Evolutionary conservation across 2,113 vertebrate species (phyloP), one percentile per base, ranked within the genome.

Genomic region (Malaclemys terrapin): DNA sequence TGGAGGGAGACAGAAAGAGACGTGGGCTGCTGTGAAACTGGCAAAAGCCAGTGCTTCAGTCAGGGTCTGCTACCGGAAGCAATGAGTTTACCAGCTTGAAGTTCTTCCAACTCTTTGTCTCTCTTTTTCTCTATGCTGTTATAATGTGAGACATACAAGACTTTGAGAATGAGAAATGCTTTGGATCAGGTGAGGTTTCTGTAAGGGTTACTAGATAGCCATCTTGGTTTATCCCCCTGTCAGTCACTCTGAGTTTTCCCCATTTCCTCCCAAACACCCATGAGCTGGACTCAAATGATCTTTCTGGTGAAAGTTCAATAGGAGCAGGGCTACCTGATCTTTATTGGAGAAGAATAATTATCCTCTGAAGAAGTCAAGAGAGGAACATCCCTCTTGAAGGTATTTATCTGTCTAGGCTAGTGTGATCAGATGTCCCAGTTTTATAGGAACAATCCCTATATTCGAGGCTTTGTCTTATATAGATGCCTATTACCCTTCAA

Each of bases 251-350:
- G n/a, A 53, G 38, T 42, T 2, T 7, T 54, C 49, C 69, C 27
- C 11, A 72, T 83, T 78, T 88, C n/a, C 38, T 87, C 65, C 10
- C 22, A 83, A 16, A 54, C 1, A 10, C 78, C 35, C 31, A 17
- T 69, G 65, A 62, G 29, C 62, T 17, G 35, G 62, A 35, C 31
- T 52, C 0, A 0, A 0, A 54, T 19, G 19, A 10, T 52, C 65
- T 72, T 78, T 56, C 22, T 54, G 86, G 62, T 0, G 0, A 82
- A 86, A 27, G 20, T 27, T 24, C 19, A 90, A 76, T 2, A 6
- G 29, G 19, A 88, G 5, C 3, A 6, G 82, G 62, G 35, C 52
- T 88, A 94, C 86, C 85, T 83, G 53, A 62, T 62, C 57, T 14
- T 31, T 62, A 62, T 31, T 31, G 31, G 29, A 92, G 85, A 91